Evolutionary conservation across 2,888 invertebrate genomes (phyloP), one percentile per base, ranked within the genome.

Genomic region (Pandemis corylana): DNA sequence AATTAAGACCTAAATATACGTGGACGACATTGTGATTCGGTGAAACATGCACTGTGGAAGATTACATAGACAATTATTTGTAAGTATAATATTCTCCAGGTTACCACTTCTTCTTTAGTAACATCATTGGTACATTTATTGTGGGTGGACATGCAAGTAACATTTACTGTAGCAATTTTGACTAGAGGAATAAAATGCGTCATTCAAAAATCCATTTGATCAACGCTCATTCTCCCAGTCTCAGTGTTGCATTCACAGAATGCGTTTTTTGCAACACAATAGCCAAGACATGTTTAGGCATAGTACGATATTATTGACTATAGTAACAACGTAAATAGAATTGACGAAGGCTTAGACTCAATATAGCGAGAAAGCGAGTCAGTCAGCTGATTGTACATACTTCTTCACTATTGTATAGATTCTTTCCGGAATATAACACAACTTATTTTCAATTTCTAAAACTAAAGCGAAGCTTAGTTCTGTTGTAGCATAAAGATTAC

Each of bases 401-500:
- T 51, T 49, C 4, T 49, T 51, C n/a, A 51, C 51, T 13, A n/a
- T n/a, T n/a, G n/a, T 10, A 46, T 46, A 46, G 28, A 36, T 36
- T 36, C 28, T 44, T 44, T 44, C 44, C 9, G 44, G 7, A 9
- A 44, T 5, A 49, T 9, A 0, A 9, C 9, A 12, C 9, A 10
- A 12, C 49, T 12, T 49, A 49, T 12, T 10, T 49, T 44, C 5
- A 6, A n/a, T 51, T 51, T 6, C 56, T 15, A 20, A 56, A 7
- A 56, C 9, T 2, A 56, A 53, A n/a, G 12, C 10, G n/a, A 53
- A 53, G 51, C 10, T 12, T 12, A n/a, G 7, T 20, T 20, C 20
- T 20, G 20, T 15, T 6, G 12, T 9, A 12, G 28, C 59, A 28
- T 28, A 20, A n/a, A n/a, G n/a, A 95, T 95, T 94, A 99, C 99